phyloP scores from a whole-genome alignment of 1,140 invertebrate genomes.

The Macrotrachela quadricornifera region DNA sequence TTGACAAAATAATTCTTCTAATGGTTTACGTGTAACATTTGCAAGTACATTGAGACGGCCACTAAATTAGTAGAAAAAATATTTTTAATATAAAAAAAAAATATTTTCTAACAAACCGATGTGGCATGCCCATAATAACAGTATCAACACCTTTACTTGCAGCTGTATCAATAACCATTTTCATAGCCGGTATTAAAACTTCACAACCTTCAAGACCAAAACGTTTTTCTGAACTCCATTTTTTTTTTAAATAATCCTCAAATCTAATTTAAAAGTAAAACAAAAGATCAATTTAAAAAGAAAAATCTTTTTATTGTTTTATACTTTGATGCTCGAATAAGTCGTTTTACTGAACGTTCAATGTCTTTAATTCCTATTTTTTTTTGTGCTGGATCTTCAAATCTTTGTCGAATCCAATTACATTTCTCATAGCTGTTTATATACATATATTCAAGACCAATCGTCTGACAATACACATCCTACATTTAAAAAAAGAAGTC shows the following conservation, averaged over 20 bases:
- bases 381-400: slow-evolving; percentile 82
- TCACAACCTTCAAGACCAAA: slow-evolving; percentile 97
- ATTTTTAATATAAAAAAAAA: slow-evolving; percentile 29
- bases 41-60: slow-evolving; percentile 90
- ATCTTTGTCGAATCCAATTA: slow-evolving; percentile 87
- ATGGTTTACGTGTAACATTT: slow-evolving; percentile 89
- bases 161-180: slow-evolving; percentile 86
- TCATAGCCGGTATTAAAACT: slow-evolving; percentile 93
- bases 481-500: slow-evolving; percentile 36
- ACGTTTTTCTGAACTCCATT: slow-evolving; percentile 94
- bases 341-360: slow-evolving; percentile 66
- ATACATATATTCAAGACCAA: slow-evolving; percentile 96
- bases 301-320: slow-evolving; percentile 36
- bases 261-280: slow-evolving; percentile 40
- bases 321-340: slow-evolving; percentile 57
- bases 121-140: slow-evolving; percentile 96
- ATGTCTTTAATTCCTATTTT: slow-evolving; percentile 71
- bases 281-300: neutral
- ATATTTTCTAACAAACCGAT: slow-evolving; percentile 34
- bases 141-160: slow-evolving; percentile 86
- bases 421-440: slow-evolving; percentile 94
- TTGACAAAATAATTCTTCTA: slow-evolving; percentile 91
- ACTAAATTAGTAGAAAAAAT: slow-evolving; percentile 84
- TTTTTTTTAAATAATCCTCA: slow-evolving; percentile 86
- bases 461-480: slow-evolving; percentile 37